Evolutionary conservation across 2,113 vertebrate species (phyloP).

Genomic region (Oxyura jamaicensis): DNA sequence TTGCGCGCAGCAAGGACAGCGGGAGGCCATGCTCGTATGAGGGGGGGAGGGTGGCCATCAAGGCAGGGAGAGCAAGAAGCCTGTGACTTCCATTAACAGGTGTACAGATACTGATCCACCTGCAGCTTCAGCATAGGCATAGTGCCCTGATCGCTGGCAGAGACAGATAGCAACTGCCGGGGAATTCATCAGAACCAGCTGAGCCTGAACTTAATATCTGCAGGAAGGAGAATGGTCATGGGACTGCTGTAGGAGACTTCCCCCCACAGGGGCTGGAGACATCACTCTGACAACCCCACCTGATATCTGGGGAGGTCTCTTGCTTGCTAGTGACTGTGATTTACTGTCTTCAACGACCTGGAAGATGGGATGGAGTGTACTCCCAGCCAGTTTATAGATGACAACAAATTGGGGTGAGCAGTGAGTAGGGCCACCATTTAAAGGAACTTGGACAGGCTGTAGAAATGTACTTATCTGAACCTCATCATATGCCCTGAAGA

Average conservation of each 20-base stretch:
- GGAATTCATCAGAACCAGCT: not conserved
- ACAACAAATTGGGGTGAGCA: not conserved
- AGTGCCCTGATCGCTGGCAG: not conserved
- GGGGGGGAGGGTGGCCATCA: fast-evolving
- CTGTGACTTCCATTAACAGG: too few relatives aligned
- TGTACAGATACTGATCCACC: not conserved
- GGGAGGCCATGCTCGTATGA: too few relatives aligned
- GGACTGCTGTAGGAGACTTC: not conserved
- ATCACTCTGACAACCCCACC: too few relatives aligned
- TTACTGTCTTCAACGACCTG: not conserved
- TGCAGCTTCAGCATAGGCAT: not conserved
- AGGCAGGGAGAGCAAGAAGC: fast-evolving
- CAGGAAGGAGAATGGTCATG: not conserved
- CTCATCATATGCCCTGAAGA: not conserved
- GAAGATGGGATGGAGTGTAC: too few relatives aligned
- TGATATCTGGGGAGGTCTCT: not conserved
- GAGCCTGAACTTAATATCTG: not conserved
- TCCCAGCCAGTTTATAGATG: not conserved
- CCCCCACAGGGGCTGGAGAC: not conserved
- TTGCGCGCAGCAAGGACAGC: not conserved
- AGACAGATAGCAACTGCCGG: too few relatives aligned
- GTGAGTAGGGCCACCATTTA: fast-evolving
- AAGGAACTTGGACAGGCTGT: not conserved
- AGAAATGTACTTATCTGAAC: not conserved
- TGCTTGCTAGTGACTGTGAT: not conserved